Evolutionary conservation across 2,113 vertebrate species (phyloP), one percentile per base, ranked within the genome.

Genomic region (Tachysurus fulvidraco): DNA sequence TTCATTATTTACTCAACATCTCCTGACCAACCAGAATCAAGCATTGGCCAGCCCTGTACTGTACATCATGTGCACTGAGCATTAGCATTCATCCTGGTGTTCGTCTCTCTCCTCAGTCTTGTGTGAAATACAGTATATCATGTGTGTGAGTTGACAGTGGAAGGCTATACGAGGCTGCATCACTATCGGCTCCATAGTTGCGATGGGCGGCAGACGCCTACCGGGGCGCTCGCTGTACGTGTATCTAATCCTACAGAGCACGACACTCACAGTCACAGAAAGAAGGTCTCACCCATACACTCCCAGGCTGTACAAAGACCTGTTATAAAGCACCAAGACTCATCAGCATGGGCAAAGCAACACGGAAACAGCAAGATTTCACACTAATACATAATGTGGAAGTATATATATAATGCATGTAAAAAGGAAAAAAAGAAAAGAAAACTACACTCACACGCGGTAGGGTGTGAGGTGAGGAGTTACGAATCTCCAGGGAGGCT

Each of bases 91-190:
- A 23, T 23, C 19, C 28, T 62, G 30, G 64, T 69, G 8, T 54
- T 14, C 25, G 0, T 54, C n/a, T 41, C 36, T 25, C 1, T 50
- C 76, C 50, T 55, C 23, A 52, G 14, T 64, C 11, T 85, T 14
- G 5, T 50, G 25, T 65, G 81, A 86, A 55, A 79, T 73, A n/a
- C n/a, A n/a, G n/a, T n/a, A 87, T 59, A 57, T 57, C 52, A 65
- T 7, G 46, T 71, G 71, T 19, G 30, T 28, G 30, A 74, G 83
- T 55, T 10, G n/a, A 55, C 71, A 55, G 71, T n/a, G 28, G 21
- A 41, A 83, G 85, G 84, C 79, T 65, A 25, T 60, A 83, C 65
- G 71, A 85, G 85, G 77, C 85, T 82, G 59, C 64, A 89, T 89
- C 71, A 86, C 76, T 85, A 16, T 89, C 62, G 73, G 19, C 84